Evolutionary conservation across 2,113 vertebrate genomes (phyloP).

Genomic region (Cathartes aura): DNA sequence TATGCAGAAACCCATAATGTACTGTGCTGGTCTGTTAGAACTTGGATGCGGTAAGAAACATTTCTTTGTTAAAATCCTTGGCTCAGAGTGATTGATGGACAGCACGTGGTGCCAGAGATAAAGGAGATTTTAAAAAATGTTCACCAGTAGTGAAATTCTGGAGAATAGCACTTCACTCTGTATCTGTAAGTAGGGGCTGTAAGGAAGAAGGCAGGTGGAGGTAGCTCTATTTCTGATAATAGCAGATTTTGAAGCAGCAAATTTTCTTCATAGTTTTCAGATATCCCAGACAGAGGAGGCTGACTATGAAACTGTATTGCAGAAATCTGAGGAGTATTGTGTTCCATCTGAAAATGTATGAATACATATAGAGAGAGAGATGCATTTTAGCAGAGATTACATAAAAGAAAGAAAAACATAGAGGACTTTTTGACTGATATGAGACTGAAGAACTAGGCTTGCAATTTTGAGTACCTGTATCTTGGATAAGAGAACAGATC

Average conservation of each 20-base stretch:
- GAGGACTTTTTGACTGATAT: background rate
- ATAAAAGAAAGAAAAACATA: background rate
- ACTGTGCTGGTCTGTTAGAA: background rate
- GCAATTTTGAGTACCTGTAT: background rate
- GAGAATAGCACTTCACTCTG: background rate
- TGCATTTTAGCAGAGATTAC: background rate
- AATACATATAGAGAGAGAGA: background rate
- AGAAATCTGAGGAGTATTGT: background rate
- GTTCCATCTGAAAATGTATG: background rate
- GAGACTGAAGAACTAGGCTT: background rate
- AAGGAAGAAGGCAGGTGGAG: background rate
- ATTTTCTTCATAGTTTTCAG: background rate
- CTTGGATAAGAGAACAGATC: background rate
- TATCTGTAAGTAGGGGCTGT: background rate
- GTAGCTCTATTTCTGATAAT: background rate
- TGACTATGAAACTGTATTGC: background rate
- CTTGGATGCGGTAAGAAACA: background rate
- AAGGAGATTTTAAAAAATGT: background rate
- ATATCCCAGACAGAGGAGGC: background rate
- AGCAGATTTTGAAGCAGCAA: background rate
- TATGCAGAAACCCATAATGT: background rate
- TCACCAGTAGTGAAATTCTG: background rate
- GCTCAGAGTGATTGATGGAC: background rate
- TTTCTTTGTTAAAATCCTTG: background rate
- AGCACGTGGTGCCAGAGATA: background rate